phyloP scores from a whole-genome alignment of 2,797 vertebrate species.

The Pangasius macronema region DNA sequence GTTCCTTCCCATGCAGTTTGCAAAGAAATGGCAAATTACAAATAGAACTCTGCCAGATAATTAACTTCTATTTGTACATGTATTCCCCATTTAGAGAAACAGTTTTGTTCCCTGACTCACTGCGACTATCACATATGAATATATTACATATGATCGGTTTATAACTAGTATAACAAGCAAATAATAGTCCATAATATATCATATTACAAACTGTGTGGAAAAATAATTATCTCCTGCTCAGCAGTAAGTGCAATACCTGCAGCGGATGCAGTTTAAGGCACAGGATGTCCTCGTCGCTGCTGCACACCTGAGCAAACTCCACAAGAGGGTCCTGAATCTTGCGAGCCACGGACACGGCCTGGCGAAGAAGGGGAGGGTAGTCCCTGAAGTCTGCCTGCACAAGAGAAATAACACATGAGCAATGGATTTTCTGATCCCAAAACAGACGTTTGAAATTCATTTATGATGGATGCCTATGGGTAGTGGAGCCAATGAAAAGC shows the following conservation, averaged over 20 bases:
- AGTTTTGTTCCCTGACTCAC: neutral
- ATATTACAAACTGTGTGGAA: neutral
- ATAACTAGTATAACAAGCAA: neutral
- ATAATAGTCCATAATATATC: neutral
- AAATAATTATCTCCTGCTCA: neutral
- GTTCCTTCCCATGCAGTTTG: neutral
- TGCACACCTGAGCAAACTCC: constrained; percentile 97
- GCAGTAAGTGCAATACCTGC: constrained; percentile 76
- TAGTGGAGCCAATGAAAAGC: neutral
- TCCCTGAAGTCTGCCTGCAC: constrained; percentile 90
- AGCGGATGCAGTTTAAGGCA: constrained; percentile 96
- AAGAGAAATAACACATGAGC: neutral
- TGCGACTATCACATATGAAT: neutral
- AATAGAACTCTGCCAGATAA: neutral
- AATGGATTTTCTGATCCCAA: neutral
- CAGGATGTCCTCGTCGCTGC: constrained; percentile 93
- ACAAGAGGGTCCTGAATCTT: constrained; percentile 96
- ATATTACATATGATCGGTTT: neutral
- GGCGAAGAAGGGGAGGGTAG: constrained; percentile 93
- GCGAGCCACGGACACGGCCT: constrained; percentile 93
- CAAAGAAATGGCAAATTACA: neutral
- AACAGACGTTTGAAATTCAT: neutral
- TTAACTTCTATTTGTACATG: neutral
- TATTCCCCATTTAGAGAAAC: too few species aligned
- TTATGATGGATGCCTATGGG: neutral